Base-by-base conservation (phyloP, 2,797 vertebrate genomes). In the Phrynocephalus vlangalii region DNA sequence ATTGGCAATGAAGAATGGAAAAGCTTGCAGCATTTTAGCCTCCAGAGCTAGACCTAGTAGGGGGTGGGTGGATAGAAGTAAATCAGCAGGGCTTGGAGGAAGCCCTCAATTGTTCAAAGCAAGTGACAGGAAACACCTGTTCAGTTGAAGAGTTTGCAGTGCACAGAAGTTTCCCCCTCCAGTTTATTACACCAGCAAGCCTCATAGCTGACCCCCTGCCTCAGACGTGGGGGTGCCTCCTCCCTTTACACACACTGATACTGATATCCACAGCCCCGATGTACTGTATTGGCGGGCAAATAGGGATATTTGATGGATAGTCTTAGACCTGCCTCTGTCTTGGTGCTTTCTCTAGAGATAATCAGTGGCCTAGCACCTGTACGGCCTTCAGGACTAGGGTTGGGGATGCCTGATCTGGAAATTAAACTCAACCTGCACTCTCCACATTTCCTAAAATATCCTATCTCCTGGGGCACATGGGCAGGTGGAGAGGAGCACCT, bases 81-180 rank as follows among this genome's bases (percentile, higher is more conserved):
- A 81, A 81, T 82, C 63, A 76, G 63, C 24, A 82, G 79, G 78
- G 60, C 66, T 24, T 76, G 71, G 68, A 56, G 77, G 66, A 80
- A 77, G 33, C 70, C 52, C 77, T 83, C 79, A 75, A 81, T 78
- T 77, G 63, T 11, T 78, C 60, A n/a, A 76, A 80, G 81, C 48
- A 76, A 78, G n/a, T 52, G 78, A 76, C 79, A 85, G 83, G 87
- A 85, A 88, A 68, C 87, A 88, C 78, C 71, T 88, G 87, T 72
- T 85, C 63, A n/a, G 2, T 52, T n/a, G 48, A 56, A 56, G 48
- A 24, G 77, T 88, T 79, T 75, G 44, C 70, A 80, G 11, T 26
- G 30, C 44, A 26, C 78, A 82, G n/a, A 76, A 48, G 24, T 76
- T 73, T 85, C 15, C 13, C 78, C 7, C 78, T 20, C 22, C 15